These are phyloP conservation scores for Gasterosteus aculeatus DNA, from an alignment of 2,113 vertebrate genomes.

Conservation along the genomic window DNA sequence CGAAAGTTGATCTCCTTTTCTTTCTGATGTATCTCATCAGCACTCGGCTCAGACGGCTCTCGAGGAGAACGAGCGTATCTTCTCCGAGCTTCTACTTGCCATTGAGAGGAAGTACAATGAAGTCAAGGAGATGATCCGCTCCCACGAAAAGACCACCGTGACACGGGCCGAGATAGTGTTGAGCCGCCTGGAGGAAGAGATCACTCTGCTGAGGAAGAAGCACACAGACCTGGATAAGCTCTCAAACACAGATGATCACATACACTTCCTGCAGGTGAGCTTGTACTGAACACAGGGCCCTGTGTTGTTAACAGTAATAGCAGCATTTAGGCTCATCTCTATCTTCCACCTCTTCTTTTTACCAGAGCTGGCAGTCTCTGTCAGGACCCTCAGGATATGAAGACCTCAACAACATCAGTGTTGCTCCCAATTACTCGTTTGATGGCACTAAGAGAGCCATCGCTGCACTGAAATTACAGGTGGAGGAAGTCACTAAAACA, in stretches of 20 bases:
- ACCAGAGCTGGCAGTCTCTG: constrained; percentile 81
- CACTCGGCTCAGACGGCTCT: constrained; percentile 75
- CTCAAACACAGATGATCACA: constrained; percentile 83
- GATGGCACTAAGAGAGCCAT: constrained; percentile 80
- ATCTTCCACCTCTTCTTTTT: not conserved
- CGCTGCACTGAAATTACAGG: constrained; percentile 72
- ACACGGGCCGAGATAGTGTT: constrained; percentile 70
- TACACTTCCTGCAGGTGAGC: constrained; percentile 82
- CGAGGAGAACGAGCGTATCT: constrained; percentile 82
- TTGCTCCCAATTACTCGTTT: constrained; percentile 78
- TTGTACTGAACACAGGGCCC: not conserved
- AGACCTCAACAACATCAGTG: constrained; percentile 76
- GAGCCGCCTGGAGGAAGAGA: constrained; percentile 78
- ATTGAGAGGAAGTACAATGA: constrained; percentile 79
- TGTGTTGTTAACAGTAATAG: not conserved
- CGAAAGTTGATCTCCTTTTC: not conserved
- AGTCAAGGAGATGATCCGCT: constrained; percentile 77
- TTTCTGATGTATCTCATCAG: constrained; percentile 51
- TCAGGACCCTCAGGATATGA: constrained; percentile 83
- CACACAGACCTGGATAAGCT: constrained; percentile 81
- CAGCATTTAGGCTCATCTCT: constrained; percentile 6
- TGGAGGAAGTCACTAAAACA: constrained; percentile 79
- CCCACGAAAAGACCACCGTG: constrained; percentile 71
- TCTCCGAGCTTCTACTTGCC: constrained; percentile 77
- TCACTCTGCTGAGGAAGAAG: constrained; percentile 78